Evolutionary conservation across 37 sponge, comb jelly and placozoan species (phyloP).

Genomic region (Axinella damicornis): DNA sequence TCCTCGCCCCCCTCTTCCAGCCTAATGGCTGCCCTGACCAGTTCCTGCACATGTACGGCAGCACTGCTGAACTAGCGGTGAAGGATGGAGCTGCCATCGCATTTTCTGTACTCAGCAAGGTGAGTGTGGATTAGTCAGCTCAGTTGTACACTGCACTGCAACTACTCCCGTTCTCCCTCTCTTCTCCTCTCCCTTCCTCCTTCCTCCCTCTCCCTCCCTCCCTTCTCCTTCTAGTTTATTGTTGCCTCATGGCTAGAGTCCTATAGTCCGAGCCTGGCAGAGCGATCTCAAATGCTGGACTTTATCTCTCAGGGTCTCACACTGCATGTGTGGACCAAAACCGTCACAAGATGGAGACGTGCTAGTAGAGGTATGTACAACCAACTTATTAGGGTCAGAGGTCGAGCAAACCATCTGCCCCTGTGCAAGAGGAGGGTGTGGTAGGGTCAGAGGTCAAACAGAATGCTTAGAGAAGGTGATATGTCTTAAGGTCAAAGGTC

Average conservation of each 20-base stretch:
- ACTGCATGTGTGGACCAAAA: conserved; percentile 34
- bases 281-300: conserved; percentile 39
- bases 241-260: conserved; percentile 47
- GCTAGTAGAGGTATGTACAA: conserved; percentile 44
- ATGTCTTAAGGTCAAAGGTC: too few relatives aligned
- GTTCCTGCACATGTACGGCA: conserved; percentile 77
- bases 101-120: conserved; percentile 85
- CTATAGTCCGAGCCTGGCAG: conserved; percentile 13
- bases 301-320: conserved; percentile 46
- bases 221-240: conserved; percentile 53
- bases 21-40: conserved; percentile 69
- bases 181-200: too few relatives aligned
- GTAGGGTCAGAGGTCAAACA: too few relatives aligned
- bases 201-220: neutral
- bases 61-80: conserved; percentile 22
- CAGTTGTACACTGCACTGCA: too few relatives aligned
- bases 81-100: conserved; percentile 64
- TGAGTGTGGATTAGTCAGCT: too few relatives aligned
- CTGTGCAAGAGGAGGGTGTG: too few relatives aligned
- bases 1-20: conserved; percentile 81
- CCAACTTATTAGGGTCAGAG: too few relatives aligned
- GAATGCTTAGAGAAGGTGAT: too few relatives aligned
- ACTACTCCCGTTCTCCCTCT: too few relatives aligned
- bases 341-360: conserved; percentile 19
- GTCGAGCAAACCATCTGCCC: neutral